These are phyloP conservation scores for Anoplolepis gracilipes DNA, from an alignment of 1,140 invertebrate species.

Conservation along the genomic window DNA sequence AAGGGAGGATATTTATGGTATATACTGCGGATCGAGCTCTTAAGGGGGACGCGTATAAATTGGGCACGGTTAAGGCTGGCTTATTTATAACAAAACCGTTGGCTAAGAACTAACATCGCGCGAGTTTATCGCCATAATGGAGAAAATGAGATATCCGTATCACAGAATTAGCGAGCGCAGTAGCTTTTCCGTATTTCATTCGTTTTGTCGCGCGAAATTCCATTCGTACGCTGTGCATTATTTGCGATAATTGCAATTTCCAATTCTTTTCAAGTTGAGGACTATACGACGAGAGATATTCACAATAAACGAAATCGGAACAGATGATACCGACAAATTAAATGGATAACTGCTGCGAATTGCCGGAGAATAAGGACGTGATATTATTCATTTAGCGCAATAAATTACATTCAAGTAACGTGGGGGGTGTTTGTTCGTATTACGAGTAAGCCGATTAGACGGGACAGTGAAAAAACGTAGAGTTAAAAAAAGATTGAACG, in stretches of 20 bases:
- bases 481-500: slow-evolving; percentile 41
- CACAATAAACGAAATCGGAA: slow-evolving; percentile 12
- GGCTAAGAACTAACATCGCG: not conserved
- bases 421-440: slow-evolving; percentile 4
- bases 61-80: slow-evolving; percentile 42
- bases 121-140: slow-evolving; percentile 39
- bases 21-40: slow-evolving; percentile 28
- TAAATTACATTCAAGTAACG: slow-evolving; percentile 45
- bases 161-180: not conserved
- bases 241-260: not conserved
- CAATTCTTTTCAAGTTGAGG: not conserved
- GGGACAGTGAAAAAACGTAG: slow-evolving; percentile 22
- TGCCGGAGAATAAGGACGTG: not conserved
- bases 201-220: not conserved
- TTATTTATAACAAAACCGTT: slow-evolving; percentile 54
- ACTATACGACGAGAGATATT: not conserved
- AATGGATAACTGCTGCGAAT: slow-evolving; percentile 12
- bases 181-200: slow-evolving; percentile 3
- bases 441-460: slow-evolving; percentile 42
- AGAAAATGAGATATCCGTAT: slow-evolving; percentile 22
- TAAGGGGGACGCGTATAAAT: slow-evolving; percentile 53
- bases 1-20: slow-evolving; percentile 46
- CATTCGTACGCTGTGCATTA: not conserved
- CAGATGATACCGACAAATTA: not conserved
- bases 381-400: slow-evolving; percentile 37